A percentile compares a stretch with the other conserved stretches of the same genome.
phyloP scores from a whole-genome alignment of 92 coral and sea anemone genomes.

The Pocillopora grandis region DNA sequence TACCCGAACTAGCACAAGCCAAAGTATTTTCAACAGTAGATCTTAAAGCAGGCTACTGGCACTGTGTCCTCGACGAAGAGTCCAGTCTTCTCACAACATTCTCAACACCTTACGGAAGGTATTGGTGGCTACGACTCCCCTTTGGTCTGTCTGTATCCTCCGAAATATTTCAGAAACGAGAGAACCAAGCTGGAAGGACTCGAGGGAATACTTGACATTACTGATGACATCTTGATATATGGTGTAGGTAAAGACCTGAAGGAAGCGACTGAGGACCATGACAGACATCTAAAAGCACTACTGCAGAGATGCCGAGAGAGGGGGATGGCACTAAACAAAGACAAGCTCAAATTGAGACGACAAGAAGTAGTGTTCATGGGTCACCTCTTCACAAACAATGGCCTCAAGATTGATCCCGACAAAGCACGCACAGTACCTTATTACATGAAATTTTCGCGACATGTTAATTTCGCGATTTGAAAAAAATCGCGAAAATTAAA shows the following conservation, averaged over 20 bases:
- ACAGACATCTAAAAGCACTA: slow-evolving; percentile 33
- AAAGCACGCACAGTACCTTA: slow-evolving; percentile 36
- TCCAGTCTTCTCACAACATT: slow-evolving; percentile 62
- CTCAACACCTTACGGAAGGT: slow-evolving; percentile 56
- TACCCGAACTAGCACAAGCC: slow-evolving; percentile 43
- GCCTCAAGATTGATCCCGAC: slow-evolving; percentile 50
- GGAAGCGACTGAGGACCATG: slow-evolving; percentile 47
- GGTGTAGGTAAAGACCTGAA: slow-evolving; percentile 34
- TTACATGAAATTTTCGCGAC: too few relatives aligned
- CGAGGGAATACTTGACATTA: slow-evolving; percentile 43
- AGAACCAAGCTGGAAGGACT: slow-evolving; percentile 58
- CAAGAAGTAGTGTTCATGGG: slow-evolving; percentile 57
- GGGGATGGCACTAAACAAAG: slow-evolving; percentile 46
- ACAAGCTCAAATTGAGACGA: slow-evolving; percentile 36
- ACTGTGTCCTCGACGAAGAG: slow-evolving; percentile 50
- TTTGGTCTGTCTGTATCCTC: slow-evolving; percentile 49
- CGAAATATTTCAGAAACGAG: slow-evolving; percentile 55
- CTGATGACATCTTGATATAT: slow-evolving; percentile 56
- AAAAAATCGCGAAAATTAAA: too few relatives aligned
- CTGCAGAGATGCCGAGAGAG: slow-evolving; percentile 49
- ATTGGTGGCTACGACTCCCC: slow-evolving; percentile 53
- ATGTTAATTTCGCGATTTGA: too few relatives aligned
- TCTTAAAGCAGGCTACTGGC: slow-evolving; percentile 50
- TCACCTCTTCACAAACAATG: slow-evolving; percentile 38
- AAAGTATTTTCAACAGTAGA: slow-evolving; percentile 41